A percentile compares a stretch with the other conserved stretches of the same genome.
Evolutionary conservation across 2,797 vertebrate genomes (phyloP).

Genomic region (Coregonus ussuriensis): DNA sequence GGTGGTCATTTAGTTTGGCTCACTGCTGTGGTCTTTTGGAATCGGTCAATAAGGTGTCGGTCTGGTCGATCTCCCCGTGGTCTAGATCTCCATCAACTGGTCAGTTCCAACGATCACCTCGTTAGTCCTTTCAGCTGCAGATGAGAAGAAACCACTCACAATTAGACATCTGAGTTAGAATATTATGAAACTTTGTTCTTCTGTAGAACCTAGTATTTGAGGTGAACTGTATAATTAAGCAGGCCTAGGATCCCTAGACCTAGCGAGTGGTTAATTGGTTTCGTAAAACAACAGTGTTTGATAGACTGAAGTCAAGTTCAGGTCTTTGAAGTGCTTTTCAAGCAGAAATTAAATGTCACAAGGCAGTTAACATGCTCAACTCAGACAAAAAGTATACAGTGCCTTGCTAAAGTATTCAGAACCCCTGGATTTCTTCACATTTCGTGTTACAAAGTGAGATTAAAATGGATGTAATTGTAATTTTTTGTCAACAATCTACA

Average conservation of each 20-base stretch:
- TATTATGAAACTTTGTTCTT: neutral
- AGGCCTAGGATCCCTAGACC: no score
- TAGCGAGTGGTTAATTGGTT: neutral
- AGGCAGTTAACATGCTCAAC: no score
- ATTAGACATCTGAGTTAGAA: neutral
- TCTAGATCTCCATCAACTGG: conserved; percentile 97
- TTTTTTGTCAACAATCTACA: no score
- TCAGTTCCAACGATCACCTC: conserved; percentile 96
- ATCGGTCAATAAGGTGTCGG: conserved; percentile 29
- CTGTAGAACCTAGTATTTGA: neutral
- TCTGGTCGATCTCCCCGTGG: neutral
- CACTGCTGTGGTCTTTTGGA: conserved; percentile 32
- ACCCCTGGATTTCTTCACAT: no score
- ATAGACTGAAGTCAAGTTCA: neutral
- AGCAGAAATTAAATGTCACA: no score
- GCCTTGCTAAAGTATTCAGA: no score
- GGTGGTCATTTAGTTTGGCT: conserved; percentile 30
- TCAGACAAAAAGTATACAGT: no score
- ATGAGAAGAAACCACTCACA: neutral
- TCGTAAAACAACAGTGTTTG: neutral
- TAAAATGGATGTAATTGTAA: no score
- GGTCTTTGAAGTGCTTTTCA: no score
- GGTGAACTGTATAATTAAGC: neutral
- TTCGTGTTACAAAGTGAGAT: no score
- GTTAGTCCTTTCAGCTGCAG: conserved; percentile 88